A percentile compares a stretch with the other conserved stretches of the same genome.
phyloP scores from a whole-genome alignment of 2,888 invertebrate genomes.

The Caenorhabditis doughertyi region DNA sequence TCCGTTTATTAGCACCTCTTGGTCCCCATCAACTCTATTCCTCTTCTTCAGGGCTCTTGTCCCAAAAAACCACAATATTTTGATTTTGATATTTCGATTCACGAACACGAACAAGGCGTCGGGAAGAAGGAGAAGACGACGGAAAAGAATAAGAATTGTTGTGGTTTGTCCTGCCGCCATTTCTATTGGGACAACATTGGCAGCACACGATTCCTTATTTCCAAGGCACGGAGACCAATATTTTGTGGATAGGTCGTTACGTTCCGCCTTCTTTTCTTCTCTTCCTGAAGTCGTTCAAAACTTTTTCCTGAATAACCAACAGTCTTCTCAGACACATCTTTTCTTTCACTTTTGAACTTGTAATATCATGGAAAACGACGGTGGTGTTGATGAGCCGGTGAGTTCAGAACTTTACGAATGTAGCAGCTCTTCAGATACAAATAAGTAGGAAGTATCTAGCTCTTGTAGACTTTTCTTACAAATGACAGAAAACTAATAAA shows the following conservation, averaged over 20 bases:
- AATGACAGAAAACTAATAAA: no score
- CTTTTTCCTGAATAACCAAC: background rate
- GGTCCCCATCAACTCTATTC: conserved; percentile 26
- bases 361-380: conserved; percentile 43
- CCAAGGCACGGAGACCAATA: conserved; percentile 30
- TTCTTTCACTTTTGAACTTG: conserved; percentile 4
- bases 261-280: conserved; percentile 9
- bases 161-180: conserved; percentile 31
- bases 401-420: conserved; percentile 9
- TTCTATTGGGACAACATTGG: conserved; percentile 41
- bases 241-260: conserved; percentile 47
- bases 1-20: conserved; percentile 58
- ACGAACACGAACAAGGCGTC: conserved; percentile 44
- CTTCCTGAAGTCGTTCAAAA: conserved; percentile 30
- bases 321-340: background rate
- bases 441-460: no score
- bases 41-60: conserved; percentile 13
- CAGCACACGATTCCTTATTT: conserved; percentile 43
- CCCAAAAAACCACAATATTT: conserved; percentile 32
- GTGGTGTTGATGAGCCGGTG: conserved; percentile 53
- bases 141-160: conserved; percentile 45
- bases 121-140: conserved; percentile 3
- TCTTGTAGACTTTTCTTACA: no score
- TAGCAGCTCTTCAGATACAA: no score
- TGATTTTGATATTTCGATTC: conserved; percentile 45